Evolutionary conservation across 2,113 vertebrate genomes (phyloP).

Genomic region (Rhinolophus sinicus): DNA sequence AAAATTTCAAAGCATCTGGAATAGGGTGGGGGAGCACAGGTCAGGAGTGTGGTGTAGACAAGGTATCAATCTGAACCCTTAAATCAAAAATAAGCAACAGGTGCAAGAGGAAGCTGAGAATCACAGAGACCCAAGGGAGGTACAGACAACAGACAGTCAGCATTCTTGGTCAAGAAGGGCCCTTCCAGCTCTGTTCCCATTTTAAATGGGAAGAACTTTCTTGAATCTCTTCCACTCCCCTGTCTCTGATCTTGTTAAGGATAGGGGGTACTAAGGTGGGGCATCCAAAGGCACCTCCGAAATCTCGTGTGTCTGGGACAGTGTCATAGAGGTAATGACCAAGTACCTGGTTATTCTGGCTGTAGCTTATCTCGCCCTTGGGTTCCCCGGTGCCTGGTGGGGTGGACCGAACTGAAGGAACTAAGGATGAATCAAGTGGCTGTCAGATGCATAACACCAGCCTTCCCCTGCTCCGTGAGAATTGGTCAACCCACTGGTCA

Average conservation of each 20-base stretch:
- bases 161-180: not conserved
- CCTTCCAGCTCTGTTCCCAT: not conserved
- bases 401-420: not conserved
- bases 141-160: too few species aligned
- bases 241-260: not conserved
- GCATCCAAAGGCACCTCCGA: not conserved
- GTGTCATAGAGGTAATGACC: not conserved
- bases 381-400: not conserved
- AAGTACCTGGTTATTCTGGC: not conserved
- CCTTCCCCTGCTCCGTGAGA: not conserved
- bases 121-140: not conserved
- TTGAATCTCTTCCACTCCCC: not conserved
- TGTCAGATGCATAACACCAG: not conserved
- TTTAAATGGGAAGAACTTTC: not conserved
- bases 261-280: not conserved
- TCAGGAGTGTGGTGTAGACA: not conserved
- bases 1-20: not conserved
- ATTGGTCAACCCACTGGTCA: not conserved
- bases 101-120: not conserved
- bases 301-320: not conserved
- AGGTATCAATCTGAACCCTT: not conserved
- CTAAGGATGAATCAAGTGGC: not conserved
- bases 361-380: not conserved
- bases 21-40: not conserved
- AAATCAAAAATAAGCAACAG: not conserved